Evolutionary conservation across 2,113 vertebrate species (phyloP), one percentile per base, ranked within the genome.

Genomic region (Nothoprocta perdicaria): DNA sequence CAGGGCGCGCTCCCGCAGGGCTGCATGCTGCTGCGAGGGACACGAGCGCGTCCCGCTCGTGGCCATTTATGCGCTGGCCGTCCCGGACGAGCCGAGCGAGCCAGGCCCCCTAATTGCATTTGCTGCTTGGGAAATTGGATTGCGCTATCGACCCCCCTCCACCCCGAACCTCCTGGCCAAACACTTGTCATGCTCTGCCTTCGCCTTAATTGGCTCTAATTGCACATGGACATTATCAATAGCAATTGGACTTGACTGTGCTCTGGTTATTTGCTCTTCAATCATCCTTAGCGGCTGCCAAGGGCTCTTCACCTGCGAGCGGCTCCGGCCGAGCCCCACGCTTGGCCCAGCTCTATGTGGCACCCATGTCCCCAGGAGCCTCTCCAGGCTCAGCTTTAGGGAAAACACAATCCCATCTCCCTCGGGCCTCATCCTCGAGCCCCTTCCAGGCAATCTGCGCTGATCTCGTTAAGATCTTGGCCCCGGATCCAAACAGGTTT

Each of bases 101-200:
- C 91, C 95, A 75, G 89, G 93, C 69, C 57, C 50, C 46, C 93
- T 99, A 99, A 99, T 99, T 93, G 76, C 93, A 98, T 99, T 99
- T 98, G 89, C 93, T 97, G 97, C 96, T 97, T 97, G 98, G 97
- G 95, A 97, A 99, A 99, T 99, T 96, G 96, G 95, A 98, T 99
- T 99, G 97, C 97, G 86, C 95, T 63, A 80, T 96, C 97, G 97
- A 97, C 97, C 98, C 97, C 93, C 86, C 85, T 2, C 23, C 84
- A 77, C 93, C 82, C 12, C 53, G 26, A 48, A 9, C 78, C 94
- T 89, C 61, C 95, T 93, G 97, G 98, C 97, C 97, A 97, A 96
- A 95, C 90, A 88, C 97, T 98, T 96, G 86, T 97, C 97, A 95
- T 93, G 97, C 90, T 95, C 96, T 96, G 96, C 94, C 96, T 96